phyloP scores from a whole-genome alignment of 1,140 invertebrate genomes.

The Muscidifurax raptorellus region DNA sequence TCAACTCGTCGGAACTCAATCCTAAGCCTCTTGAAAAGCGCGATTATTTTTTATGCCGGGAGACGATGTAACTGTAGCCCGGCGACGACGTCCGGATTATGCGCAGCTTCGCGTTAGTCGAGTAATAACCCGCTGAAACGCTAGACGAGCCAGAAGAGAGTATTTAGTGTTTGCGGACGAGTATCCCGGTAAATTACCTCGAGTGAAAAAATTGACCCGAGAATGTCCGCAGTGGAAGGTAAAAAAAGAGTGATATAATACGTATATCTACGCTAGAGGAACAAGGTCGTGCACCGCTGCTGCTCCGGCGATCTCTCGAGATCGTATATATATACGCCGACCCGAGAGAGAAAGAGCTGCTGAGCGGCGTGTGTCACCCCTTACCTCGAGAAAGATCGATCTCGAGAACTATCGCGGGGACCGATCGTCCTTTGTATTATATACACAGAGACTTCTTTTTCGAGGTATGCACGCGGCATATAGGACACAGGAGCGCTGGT shows the following conservation, averaged over 20 bases:
- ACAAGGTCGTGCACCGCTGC: no score
- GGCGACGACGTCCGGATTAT: no score
- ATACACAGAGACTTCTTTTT: background rate
- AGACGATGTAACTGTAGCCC: no score
- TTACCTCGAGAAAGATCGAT: background rate
- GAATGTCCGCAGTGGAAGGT: background rate
- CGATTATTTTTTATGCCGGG: no score
- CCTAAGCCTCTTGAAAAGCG: no score
- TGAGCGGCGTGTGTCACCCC: conserved; percentile 18
- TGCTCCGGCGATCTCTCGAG: no score
- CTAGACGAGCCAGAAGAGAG: background rate
- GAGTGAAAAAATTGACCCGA: background rate
- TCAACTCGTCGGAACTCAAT: no score
- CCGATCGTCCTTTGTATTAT: background rate
- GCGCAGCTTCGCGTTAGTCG: no score
- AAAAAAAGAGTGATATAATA: conserved; percentile 11
- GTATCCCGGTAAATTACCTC: no score
- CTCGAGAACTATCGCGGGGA: background rate
- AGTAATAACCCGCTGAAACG: no score
- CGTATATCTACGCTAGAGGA: no score
- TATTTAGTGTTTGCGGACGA: background rate
- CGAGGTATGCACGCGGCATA: background rate
- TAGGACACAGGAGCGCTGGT: background rate
- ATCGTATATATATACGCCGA: background rate
- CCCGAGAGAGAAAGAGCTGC: no score